phyloP scores from a whole-genome alignment of 2,888 invertebrate species.

The Ptychoptera contaminata region DNA sequence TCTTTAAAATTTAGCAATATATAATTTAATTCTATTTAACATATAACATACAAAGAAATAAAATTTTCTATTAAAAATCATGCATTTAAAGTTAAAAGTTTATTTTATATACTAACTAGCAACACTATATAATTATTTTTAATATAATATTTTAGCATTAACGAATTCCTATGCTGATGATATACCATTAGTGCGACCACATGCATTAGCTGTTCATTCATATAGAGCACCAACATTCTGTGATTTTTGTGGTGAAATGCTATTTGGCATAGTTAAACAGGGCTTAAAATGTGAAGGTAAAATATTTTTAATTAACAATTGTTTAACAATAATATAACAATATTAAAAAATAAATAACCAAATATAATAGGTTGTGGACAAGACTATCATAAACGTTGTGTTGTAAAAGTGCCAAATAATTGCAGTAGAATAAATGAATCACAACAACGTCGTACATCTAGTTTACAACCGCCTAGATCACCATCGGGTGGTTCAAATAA shows the following conservation, averaged over 20 bases:
- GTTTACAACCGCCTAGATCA: conserved; percentile 38
- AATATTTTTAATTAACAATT: too few species aligned
- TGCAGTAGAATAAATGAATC: conserved; percentile 47
- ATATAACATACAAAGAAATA: too few species aligned
- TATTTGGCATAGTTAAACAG: conserved; percentile 94
- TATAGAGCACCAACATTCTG: conserved; percentile 99
- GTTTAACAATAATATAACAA: too few species aligned
- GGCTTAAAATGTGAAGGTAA: conserved; percentile 97
- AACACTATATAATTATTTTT: conserved; percentile 1
- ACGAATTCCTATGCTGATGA: conserved; percentile 31
- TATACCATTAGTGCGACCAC: conserved; percentile 61
- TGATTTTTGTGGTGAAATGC: conserved; percentile 99
- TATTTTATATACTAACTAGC: too few species aligned
- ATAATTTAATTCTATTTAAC: too few species aligned
- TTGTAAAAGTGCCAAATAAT: conserved; percentile 95
- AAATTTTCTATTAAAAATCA: too few species aligned
- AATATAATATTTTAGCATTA: conserved; percentile 27
- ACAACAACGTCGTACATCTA: conserved; percentile 27
- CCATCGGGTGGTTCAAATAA: conserved; percentile 58
- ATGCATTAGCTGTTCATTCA: conserved; percentile 90
- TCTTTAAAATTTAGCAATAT: too few species aligned
- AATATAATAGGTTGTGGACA: conserved; percentile 72
- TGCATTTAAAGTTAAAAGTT: too few species aligned
- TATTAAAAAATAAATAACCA: conserved; percentile 8
- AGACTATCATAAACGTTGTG: conserved; percentile 96